A percentile compares a stretch with the other conserved stretches of the same genome.
Evolutionary conservation across 2,888 invertebrate species (phyloP).

Genomic region (Gortyna flavago): DNA sequence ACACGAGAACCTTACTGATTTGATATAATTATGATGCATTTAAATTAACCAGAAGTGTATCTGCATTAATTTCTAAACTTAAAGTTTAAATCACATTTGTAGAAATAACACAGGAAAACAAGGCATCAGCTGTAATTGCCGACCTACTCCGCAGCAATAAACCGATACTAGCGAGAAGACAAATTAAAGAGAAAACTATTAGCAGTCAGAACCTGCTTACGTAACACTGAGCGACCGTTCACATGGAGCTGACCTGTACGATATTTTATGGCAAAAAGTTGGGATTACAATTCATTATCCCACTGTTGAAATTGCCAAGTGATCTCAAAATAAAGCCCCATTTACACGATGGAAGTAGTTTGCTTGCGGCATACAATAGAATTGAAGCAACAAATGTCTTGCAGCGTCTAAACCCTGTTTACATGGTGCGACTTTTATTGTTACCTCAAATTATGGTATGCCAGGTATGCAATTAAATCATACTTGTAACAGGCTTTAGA

Average conservation of each 20-base stretch:
- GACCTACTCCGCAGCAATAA: conserved; percentile 35
- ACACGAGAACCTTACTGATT: too few relatives aligned
- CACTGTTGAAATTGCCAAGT: neutral
- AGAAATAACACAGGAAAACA: conserved; percentile 30
- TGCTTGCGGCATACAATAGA: neutral
- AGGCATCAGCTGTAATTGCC: conserved; percentile 15
- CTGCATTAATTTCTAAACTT: neutral
- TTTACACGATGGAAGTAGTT: neutral
- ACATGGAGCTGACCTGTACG: conserved; percentile 4
- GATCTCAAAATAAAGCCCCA: neutral
- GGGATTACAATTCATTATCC: neutral
- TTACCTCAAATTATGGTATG: neutral
- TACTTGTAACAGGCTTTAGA: neutral
- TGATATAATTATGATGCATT: neutral
- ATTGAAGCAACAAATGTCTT: neutral
- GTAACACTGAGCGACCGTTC: conserved; percentile 42
- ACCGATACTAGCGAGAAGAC: conserved; percentile 27
- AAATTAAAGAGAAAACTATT: conserved; percentile 50
- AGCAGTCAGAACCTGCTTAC: conserved; percentile 30
- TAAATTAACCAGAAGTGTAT: neutral
- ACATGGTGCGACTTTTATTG: neutral
- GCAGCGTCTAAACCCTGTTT: neutral
- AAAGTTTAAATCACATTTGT: conserved; percentile 3
- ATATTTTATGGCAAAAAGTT: neutral
- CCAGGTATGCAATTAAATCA: neutral